Percentiles rank a stretch among this genome's conserved stretches.
Conservation (phyloP, 2,113 vertebrate genomes). For the Hoplias malabaricus region DNA sequence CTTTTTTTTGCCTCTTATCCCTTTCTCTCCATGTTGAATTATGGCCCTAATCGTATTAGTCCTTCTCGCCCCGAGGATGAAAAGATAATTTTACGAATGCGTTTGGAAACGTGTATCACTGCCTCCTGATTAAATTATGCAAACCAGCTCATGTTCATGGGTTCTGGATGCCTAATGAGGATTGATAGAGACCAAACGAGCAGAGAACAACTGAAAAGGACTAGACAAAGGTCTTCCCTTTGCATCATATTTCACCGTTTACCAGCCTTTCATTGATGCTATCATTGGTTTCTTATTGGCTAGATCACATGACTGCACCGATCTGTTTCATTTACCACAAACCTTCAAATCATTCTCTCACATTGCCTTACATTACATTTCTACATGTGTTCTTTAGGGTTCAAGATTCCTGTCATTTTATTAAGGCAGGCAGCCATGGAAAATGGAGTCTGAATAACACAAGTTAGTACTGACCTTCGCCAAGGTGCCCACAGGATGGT, state of each 20-base stretch:
- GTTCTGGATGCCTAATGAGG: constrained; percentile 86
- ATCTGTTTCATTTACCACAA: neutral
- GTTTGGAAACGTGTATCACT: constrained; percentile 92
- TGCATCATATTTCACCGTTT: constrained; percentile 33
- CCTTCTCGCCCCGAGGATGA: constrained; percentile 98
- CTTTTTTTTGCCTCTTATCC: constrained; percentile 55
- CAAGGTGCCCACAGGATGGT: too few relatives aligned
- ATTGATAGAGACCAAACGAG: constrained; percentile 88
- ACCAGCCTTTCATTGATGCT: constrained; percentile 2
- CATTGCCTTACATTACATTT: too few relatives aligned
- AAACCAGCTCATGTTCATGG: constrained; percentile 85
- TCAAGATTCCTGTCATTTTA: too few relatives aligned
- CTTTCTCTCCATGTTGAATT: constrained; percentile 83
- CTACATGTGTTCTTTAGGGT: too few relatives aligned
- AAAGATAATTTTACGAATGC: constrained; percentile 98
- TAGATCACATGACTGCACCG: constrained; percentile 5
- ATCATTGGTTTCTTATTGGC: constrained; percentile 12
- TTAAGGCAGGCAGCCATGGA: too few relatives aligned
- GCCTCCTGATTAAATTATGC: constrained; percentile 99
- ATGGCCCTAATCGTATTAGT: constrained; percentile 99
- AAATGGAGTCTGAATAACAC: too few relatives aligned
- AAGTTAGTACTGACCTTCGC: too few relatives aligned
- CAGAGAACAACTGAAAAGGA: constrained; percentile 87
- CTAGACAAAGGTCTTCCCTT: constrained; percentile 80
- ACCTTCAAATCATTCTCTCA: neutral